These are phyloP conservation scores for Volucella inflata DNA, from an alignment of 2,888 invertebrate species.

Conservation along the genomic window DNA sequence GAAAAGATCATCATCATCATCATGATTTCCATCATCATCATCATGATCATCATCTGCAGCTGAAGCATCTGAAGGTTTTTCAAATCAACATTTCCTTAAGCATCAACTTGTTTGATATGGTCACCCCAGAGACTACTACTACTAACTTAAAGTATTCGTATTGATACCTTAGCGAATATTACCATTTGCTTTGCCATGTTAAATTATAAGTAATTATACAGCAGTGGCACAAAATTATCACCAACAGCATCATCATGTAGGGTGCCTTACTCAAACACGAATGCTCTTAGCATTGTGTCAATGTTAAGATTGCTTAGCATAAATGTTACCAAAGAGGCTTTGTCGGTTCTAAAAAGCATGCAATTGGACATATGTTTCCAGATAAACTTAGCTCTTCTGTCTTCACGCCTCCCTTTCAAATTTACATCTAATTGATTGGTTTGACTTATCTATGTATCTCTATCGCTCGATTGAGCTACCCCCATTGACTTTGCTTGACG, in stretches of 20 bases:
- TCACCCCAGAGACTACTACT: conserved; percentile 29
- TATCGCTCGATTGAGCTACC: conserved; percentile 47
- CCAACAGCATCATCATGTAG: conserved; percentile 10
- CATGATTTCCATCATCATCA: no score
- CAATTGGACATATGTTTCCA: conserved; percentile 10
- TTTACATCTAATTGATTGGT: conserved; percentile 22
- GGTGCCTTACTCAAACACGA: conserved; percentile 41
- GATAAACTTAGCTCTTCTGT: no score
- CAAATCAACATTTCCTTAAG: conserved; percentile 38
- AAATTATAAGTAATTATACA: conserved; percentile 61
- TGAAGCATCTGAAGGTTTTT: conserved; percentile 15
- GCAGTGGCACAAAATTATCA: conserved; percentile 24
- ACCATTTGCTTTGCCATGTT: conserved; percentile 42
- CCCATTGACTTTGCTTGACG: conserved; percentile 41
- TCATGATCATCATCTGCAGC: conserved; percentile 1
- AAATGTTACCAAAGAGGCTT: conserved; percentile 31
- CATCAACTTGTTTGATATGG: conserved; percentile 37
- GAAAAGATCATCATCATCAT: conserved; percentile 32
- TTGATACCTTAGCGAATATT: conserved; percentile 21
- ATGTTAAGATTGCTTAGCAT: conserved; percentile 65
- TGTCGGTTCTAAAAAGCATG: conserved; percentile 53
- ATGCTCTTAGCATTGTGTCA: conserved; percentile 68
- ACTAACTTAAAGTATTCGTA: not conserved
- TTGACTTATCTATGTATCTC: conserved; percentile 41
- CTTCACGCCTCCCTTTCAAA: no score